Percentiles rank a stretch among this genome's conserved stretches.
These are phyloP conservation scores for Euclidia mi DNA, from an alignment of 2,888 invertebrate species.

Conservation along the genomic window DNA sequence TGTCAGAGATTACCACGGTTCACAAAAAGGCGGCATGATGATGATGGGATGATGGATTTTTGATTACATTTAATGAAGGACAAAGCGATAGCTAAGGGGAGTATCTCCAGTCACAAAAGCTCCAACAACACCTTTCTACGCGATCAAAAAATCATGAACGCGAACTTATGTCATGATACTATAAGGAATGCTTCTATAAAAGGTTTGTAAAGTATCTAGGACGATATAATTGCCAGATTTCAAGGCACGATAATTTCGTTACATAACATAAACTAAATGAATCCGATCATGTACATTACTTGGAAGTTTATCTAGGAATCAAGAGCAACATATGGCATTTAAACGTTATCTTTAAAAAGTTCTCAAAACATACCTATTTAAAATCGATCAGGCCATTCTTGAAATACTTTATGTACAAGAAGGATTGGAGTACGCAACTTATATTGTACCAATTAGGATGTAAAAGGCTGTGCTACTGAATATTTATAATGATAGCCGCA, in stretches of 20 bases:
- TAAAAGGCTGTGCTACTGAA: constrained; percentile 44
- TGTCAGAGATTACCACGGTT: too few species aligned
- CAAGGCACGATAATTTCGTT: constrained; percentile 3
- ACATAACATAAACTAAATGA: constrained; percentile 12
- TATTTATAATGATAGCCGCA: constrained; percentile 29
- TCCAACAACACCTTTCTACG: too few species aligned
- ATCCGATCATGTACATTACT: constrained; percentile 20
- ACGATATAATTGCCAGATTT: not conserved
- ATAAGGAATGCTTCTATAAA: too few species aligned
- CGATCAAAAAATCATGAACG: too few species aligned
- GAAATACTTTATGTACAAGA: constrained; percentile 34
- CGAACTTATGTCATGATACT: too few species aligned
- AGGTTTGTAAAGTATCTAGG: too few species aligned
- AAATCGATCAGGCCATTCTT: constrained; percentile 27
- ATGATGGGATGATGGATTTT: too few species aligned
- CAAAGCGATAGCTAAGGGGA: too few species aligned
- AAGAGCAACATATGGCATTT: constrained; percentile 42
- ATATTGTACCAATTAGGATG: constrained; percentile 40
- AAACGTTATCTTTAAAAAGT: constrained; percentile 28
- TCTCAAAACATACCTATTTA: constrained; percentile 24
- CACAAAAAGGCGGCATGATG: too few species aligned
- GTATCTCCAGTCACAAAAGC: too few species aligned
- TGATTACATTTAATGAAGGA: too few species aligned
- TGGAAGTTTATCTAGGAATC: constrained; percentile 26
- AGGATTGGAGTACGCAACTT: constrained; percentile 9